Evolutionary conservation across 2,888 invertebrate genomes (phyloP).

Genomic region (Zeuzera pyrina): DNA sequence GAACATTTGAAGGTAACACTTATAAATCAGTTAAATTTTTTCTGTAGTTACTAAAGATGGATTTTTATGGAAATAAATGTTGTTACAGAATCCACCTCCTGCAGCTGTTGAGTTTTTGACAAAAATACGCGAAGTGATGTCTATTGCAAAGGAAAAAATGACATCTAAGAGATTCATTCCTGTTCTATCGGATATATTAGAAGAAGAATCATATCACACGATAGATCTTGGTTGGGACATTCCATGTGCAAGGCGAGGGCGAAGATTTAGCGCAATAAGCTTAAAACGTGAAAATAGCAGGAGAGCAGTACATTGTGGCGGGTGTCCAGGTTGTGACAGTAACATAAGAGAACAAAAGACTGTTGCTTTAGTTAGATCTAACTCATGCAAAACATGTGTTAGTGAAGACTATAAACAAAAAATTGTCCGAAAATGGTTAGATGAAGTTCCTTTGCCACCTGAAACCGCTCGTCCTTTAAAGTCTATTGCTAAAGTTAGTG

Average conservation of each 20-base stretch:
- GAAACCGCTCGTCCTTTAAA: constrained; percentile 33
- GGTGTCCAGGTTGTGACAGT: constrained; percentile 79
- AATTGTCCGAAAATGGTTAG: constrained; percentile 85
- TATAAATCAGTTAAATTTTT: not conserved
- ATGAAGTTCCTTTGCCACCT: constrained; percentile 74
- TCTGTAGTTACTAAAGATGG: not conserved
- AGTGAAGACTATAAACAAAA: constrained; percentile 79
- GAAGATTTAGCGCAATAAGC: constrained; percentile 71
- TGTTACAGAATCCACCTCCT: constrained; percentile 86
- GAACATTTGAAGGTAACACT: constrained; percentile 82
- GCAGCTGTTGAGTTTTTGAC: constrained; percentile 91
- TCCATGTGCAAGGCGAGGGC: constrained; percentile 62
- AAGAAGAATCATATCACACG: constrained; percentile 76
- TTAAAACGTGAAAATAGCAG: constrained; percentile 76
- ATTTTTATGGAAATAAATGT: not conserved
- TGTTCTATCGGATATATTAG: constrained; percentile 83
- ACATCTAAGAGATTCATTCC: constrained; percentile 85
- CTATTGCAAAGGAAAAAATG: constrained; percentile 91
- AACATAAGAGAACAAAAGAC: constrained; percentile 36
- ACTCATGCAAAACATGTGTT: constrained; percentile 72
- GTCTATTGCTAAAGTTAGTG: constrained; percentile 55
- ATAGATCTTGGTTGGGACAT: constrained; percentile 66
- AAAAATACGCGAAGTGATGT: constrained; percentile 91
- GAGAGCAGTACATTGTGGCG: constrained; percentile 71
- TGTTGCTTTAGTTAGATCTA: constrained; percentile 48